Evolutionary conservation across 2,888 invertebrate genomes (phyloP).

Genomic region (Poecilus cupreus): DNA sequence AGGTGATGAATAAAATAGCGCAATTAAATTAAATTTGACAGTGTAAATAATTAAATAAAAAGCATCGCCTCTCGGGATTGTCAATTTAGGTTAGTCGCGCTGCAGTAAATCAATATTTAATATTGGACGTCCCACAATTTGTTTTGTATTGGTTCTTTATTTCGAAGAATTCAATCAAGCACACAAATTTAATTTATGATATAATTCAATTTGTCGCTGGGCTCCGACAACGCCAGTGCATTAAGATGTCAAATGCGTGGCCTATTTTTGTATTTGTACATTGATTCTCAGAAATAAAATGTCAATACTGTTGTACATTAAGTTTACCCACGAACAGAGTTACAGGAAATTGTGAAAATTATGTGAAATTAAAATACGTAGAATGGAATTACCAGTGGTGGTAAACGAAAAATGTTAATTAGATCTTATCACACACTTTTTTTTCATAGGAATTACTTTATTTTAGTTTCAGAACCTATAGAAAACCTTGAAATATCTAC

Average conservation of each 20-base stretch:
- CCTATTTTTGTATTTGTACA: not conserved
- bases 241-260: not conserved
- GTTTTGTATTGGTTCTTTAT: slow-evolving; percentile 13
- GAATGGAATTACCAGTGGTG: too few relatives aligned
- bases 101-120: not conserved
- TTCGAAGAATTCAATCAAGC: not conserved
- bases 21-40: too few relatives aligned
- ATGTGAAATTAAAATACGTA: too few relatives aligned
- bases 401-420: too few relatives aligned
- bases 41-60: too few relatives aligned
- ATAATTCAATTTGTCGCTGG: slow-evolving; percentile 16
- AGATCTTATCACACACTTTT: too few relatives aligned
- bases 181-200: slow-evolving; percentile 9
- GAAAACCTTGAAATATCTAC: too few relatives aligned
- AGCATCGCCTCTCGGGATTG: not conserved
- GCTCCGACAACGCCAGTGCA: not conserved
- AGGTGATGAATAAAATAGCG: too few relatives aligned
- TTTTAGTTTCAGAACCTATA: too few relatives aligned
- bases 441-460: too few relatives aligned
- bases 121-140: not conserved
- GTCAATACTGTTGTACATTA: not conserved
- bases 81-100: not conserved
- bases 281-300: not conserved
- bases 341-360: too few relatives aligned
- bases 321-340: too few relatives aligned